Conservation (phyloP, 2,113 vertebrate species). For the Elephantulus edwardii region DNA sequence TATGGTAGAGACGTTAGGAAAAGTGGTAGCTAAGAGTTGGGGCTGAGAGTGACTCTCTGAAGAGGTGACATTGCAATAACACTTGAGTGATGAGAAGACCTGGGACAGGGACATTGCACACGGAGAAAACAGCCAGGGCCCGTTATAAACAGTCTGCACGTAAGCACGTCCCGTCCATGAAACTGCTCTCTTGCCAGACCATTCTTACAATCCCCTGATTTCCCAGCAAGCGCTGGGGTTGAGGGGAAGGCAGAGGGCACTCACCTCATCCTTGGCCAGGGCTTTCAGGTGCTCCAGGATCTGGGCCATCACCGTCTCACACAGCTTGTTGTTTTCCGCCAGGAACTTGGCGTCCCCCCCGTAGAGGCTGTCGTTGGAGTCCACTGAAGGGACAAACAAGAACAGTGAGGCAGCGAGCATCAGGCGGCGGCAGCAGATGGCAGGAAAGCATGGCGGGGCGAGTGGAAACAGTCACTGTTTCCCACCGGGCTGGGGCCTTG, state of each 20-base stretch:
- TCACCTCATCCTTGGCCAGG: slow-evolving; percentile 94
- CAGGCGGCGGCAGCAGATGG: not conserved
- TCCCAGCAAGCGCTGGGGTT: not conserved
- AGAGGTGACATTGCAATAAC: not conserved
- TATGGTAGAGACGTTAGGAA: fast-evolving
- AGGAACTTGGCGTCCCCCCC: slow-evolving; percentile 97
- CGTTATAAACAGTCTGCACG: fast-evolving
- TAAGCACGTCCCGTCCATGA: not conserved
- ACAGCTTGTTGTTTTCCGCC: slow-evolving; percentile 93
- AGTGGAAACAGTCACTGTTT: not conserved
- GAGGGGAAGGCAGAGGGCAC: not conserved
- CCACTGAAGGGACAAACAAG: slow-evolving; percentile 85
- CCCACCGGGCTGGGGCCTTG: not conserved
- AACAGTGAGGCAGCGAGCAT: not conserved
- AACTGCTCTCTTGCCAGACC: no score
- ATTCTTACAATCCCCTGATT: no score
- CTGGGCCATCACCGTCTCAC: slow-evolving; percentile 94
- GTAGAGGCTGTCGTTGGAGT: slow-evolving; percentile 96
- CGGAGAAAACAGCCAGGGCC: not conserved
- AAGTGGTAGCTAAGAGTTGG: not conserved
- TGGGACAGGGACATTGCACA: not conserved
- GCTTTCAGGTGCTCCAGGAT: slow-evolving; percentile 95
- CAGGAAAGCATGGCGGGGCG: not conserved
- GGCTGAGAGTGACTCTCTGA: not conserved
- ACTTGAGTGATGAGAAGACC: not conserved